Evolutionary conservation across 2,888 invertebrate genomes (phyloP).

Genomic region (Mystacides longicornis): DNA sequence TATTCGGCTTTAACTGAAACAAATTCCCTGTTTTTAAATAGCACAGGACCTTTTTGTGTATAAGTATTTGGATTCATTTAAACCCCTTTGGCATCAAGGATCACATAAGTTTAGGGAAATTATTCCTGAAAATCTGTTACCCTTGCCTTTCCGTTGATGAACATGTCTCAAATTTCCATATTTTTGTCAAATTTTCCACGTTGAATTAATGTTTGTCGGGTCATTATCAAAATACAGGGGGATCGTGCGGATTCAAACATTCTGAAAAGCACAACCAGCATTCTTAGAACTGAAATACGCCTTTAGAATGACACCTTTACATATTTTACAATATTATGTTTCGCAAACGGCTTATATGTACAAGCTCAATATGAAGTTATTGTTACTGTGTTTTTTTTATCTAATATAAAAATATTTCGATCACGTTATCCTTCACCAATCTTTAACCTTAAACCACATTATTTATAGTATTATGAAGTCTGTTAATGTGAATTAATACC

Average conservation of each 20-base stretch:
- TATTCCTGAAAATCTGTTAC: background rate
- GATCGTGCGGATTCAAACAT: background rate
- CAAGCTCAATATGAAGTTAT: no score
- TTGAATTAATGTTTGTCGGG: background rate
- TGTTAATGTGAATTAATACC: no score
- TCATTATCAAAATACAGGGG: background rate
- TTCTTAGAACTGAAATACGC: no score
- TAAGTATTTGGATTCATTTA: background rate
- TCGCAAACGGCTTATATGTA: no score
- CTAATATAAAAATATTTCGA: no score
- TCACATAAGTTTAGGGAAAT: background rate
- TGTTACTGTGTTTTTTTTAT: no score
- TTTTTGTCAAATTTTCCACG: background rate
- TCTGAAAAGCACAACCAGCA: no score
- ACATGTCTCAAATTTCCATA: conserved; percentile 2
- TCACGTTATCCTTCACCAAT: no score
- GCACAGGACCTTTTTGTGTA: background rate
- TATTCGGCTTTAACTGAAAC: background rate
- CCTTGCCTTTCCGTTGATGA: background rate
- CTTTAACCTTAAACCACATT: no score
- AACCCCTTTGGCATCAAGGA: background rate
- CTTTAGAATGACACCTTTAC: no score
- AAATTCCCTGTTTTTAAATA: background rate
- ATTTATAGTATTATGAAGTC: no score
- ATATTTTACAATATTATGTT: no score